phyloP scores from a whole-genome alignment of 1,140 invertebrate species.

The Neodiprion virginianus region DNA sequence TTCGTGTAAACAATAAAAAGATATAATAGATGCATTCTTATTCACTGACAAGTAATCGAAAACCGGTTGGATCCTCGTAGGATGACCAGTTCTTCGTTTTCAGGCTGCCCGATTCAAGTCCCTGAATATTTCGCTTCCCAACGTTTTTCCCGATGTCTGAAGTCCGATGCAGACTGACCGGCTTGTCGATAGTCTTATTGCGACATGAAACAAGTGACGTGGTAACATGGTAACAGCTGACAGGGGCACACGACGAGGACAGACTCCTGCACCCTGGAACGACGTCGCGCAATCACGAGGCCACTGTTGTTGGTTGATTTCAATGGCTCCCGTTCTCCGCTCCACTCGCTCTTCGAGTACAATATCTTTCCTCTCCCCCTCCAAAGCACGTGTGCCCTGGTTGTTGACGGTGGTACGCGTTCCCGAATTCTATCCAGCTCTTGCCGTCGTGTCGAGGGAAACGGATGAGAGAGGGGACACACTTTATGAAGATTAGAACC shows the following conservation, averaged over 20 bases:
- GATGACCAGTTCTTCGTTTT: too few relatives aligned
- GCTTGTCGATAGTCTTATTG: too few relatives aligned
- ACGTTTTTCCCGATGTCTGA: too few relatives aligned
- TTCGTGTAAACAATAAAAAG: too few relatives aligned
- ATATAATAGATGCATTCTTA: too few relatives aligned
- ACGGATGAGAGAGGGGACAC: constrained; percentile 14
- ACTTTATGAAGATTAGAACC: constrained; percentile 42
- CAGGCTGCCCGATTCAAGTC: too few relatives aligned
- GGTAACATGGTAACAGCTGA: constrained; percentile 53
- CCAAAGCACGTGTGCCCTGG: constrained; percentile 15
- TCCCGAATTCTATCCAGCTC: constrained; percentile 10
- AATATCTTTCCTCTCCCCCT: constrained; percentile 33
- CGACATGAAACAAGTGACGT: constrained; percentile 12
- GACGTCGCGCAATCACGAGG: constrained; percentile 41
- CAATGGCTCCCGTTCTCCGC: constrained; percentile 28
- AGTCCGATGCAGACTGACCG: too few relatives aligned
- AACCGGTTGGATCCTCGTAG: too few relatives aligned
- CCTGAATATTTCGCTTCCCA: too few relatives aligned
- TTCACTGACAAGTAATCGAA: too few relatives aligned
- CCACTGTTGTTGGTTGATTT: constrained; percentile 40
- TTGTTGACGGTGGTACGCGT: too few relatives aligned
- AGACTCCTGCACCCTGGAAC: constrained; percentile 30
- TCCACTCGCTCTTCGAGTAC: constrained; percentile 18
- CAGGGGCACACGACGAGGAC: constrained; percentile 42
- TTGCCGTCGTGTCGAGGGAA: constrained; percentile 15